These are phyloP conservation scores for Neolamprologus caudopunctatus DNA, from an alignment of 2,113 vertebrate species.

Conservation along the genomic window DNA sequence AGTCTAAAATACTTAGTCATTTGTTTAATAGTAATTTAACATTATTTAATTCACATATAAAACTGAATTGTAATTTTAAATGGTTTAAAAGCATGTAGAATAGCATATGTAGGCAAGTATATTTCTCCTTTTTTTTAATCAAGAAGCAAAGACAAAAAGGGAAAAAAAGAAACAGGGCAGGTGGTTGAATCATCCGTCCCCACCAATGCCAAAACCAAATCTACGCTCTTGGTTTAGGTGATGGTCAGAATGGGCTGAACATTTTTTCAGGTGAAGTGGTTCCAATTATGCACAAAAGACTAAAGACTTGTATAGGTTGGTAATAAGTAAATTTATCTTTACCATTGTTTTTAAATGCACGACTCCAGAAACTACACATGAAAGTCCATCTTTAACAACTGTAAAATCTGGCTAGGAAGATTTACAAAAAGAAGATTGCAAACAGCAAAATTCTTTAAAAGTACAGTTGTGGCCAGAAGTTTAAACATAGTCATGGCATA, in stretches of 20 bases:
- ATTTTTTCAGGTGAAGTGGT: neutral
- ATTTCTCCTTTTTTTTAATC: no score
- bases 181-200: no score
- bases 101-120: no score
- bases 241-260: neutral
- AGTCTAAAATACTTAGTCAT: no score
- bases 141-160: no score
- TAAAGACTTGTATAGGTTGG: neutral
- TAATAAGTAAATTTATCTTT: neutral
- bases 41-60: no score
- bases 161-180: no score
- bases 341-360: neutral
- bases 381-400: neutral
- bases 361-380: neutral
- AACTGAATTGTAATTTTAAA: no score
- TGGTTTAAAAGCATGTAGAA: no score
- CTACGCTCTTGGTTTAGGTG: neutral
- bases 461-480: neutral
- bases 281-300: neutral
- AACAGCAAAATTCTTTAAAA: neutral
- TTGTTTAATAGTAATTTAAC: no score
- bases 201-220: no score
- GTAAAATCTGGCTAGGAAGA: neutral
- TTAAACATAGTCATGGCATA: neutral
- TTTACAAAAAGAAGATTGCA: neutral